phyloP scores from a whole-genome alignment of 2,113 vertebrate genomes.

The Callopanchax toddi region DNA sequence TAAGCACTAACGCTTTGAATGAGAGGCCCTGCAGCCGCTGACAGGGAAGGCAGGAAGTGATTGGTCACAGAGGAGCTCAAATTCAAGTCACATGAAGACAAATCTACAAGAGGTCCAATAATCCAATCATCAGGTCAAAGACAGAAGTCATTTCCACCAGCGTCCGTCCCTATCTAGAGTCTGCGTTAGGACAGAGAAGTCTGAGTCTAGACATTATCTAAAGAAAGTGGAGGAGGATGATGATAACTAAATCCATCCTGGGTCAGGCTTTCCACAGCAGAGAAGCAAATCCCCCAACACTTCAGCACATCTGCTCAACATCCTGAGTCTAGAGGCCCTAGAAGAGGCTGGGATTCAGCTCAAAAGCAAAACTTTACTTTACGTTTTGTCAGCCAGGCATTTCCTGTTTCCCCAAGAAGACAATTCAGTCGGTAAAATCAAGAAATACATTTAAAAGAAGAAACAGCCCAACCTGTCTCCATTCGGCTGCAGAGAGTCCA shows the following conservation, averaged over 20 bases:
- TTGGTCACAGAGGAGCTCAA: conserved; percentile 23
- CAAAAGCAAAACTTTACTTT: conserved; percentile 13
- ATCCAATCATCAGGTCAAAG: background rate
- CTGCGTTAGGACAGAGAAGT: background rate
- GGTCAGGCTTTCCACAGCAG: conserved; percentile 55
- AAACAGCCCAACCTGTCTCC: conserved; percentile 62
- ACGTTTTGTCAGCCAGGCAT: conserved; percentile 13
- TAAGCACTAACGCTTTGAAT: conserved; percentile 44
- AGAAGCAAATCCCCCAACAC: conserved; percentile 33
- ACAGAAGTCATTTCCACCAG: conserved; percentile 9
- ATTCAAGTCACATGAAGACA: conserved; percentile 6
- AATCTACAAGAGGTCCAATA: background rate
- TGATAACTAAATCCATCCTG: background rate
- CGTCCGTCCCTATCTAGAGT: background rate
- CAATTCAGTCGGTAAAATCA: background rate
- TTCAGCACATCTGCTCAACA: conserved; percentile 58
- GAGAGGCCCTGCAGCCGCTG: conserved; percentile 42
- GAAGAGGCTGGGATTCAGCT: conserved; percentile 21
- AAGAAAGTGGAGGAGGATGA: conserved; percentile 25
- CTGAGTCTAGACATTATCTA: conserved; percentile 12
- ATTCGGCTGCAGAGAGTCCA: conserved; percentile 47
- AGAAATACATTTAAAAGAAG: conserved; percentile 8
- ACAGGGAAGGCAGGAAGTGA: conserved; percentile 28
- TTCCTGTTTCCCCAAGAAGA: background rate
- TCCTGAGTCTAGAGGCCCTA: conserved; percentile 21